Base-by-base conservation (phyloP, 2,888 invertebrate species). In the Leucophora obtusa region DNA sequence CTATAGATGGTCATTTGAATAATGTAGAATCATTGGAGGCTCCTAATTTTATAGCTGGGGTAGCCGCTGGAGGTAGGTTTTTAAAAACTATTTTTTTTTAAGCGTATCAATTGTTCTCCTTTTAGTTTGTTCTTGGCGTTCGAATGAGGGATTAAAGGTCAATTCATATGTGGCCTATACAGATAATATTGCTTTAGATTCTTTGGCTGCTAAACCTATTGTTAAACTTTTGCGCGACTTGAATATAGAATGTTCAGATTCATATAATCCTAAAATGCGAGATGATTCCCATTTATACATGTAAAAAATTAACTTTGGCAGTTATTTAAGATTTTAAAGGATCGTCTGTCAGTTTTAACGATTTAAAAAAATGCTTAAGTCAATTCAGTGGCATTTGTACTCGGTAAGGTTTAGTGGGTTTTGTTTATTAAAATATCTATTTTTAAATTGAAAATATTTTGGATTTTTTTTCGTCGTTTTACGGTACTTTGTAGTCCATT, bases 41-140 rank as follows among this genome's bases (percentile, higher is more conserved):
- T 10, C 90, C 90, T 0, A 90, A 90, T 81, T 90, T 90, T 47
- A 87, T 90, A 65, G 87, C 86, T 0, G 90, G 90, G 2, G 86
- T 87, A 1, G 86, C 87, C 53, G 89, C 90, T 3, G 90, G 90
- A 68, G 84, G 90, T 90, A 84, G 82, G 86, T 83, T 17, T 9
- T 0, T 35, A n/a, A 33, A 38, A n/a, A 11, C 0, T 35, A n/a
- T 28, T 35, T 28, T 3, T 9, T n/a, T 18, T 47, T 47, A n/a
- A 47, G 4, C 24, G 2, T 24, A 28, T 28, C 6, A 6, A 11
- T 11, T 14, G 2, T 38, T 38, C 10, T 38, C 38, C 1, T 76
- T 70, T 17, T 17, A 90, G 90, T 89, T 80, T 89, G 86, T 8
- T 87, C 85, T 28, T 88, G 87, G 86, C 85, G 90, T 14, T 83